Evolutionary conservation across 2,113 vertebrate genomes (phyloP).

Genomic region (Notarius lentiginosus): DNA sequence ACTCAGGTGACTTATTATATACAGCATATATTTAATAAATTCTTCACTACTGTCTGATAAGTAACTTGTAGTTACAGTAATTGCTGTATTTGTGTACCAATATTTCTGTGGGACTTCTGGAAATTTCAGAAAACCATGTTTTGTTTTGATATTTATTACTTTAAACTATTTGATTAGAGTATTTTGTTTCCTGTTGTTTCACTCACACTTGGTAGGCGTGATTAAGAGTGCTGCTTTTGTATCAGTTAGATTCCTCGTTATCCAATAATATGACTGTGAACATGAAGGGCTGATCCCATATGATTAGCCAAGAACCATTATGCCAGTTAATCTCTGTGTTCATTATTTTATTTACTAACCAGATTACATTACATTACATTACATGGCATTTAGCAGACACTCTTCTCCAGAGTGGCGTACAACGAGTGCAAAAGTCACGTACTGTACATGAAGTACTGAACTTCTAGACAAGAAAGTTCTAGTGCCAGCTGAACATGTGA

Average conservation of each 20-base stretch:
- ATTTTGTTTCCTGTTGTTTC: background rate
- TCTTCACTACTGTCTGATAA: background rate
- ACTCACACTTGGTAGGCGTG: background rate
- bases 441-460: no score
- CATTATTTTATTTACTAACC: background rate
- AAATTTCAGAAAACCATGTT: background rate
- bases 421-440: no score
- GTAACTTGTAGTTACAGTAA: background rate
- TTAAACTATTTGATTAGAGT: background rate
- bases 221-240: background rate
- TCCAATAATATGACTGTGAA: background rate
- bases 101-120: background rate
- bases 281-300: background rate
- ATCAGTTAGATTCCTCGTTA: background rate
- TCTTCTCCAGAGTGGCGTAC: no score
- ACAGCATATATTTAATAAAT: background rate
- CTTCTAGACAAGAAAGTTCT: background rate
- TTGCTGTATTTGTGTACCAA: background rate
- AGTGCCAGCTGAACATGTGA: no score
- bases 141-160: background rate
- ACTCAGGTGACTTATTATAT: constrained; percentile 78
- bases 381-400: no score
- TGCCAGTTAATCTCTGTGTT: background rate
- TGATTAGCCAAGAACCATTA: background rate
- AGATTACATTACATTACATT: background rate